Percentiles rank a stretch among this genome's conserved stretches.
phyloP scores from a whole-genome alignment of 2,888 invertebrate genomes.

The Lysandra bellargus region DNA sequence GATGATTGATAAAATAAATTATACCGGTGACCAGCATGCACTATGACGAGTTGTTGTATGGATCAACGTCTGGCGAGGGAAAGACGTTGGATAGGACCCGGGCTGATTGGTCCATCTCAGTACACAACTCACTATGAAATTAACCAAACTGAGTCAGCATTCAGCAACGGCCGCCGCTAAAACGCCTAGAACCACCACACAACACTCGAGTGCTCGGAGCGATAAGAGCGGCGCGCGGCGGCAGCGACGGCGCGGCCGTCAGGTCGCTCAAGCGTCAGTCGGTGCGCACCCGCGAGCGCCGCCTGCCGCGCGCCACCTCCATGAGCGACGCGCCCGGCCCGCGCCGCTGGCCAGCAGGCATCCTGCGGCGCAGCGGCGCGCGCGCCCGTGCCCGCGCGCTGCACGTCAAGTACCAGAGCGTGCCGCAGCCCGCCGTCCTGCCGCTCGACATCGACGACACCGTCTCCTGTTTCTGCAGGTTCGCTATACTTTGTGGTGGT shows the following conservation, averaged over 20 bases:
- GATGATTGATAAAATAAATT: no score
- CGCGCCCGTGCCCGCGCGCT: slow-evolving; percentile 62
- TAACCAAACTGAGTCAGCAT: neutral
- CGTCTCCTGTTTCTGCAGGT: slow-evolving; percentile 92
- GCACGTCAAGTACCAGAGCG: slow-evolving; percentile 70
- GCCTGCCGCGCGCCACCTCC: slow-evolving; percentile 42
- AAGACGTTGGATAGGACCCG: neutral
- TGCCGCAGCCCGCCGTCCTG: slow-evolving; percentile 54
- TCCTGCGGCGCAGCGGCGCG: slow-evolving; percentile 65
- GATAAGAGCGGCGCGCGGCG: slow-evolving; percentile 48
- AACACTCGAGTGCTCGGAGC: neutral
- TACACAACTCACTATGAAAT: neutral
- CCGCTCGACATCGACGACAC: slow-evolving; percentile 85
- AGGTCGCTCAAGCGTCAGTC: slow-evolving; percentile 24
- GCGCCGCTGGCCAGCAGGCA: slow-evolving; percentile 64
- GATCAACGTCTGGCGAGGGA: neutral
- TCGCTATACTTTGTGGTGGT: slow-evolving; percentile 47
- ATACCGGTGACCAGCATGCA: no score
- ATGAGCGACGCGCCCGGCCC: slow-evolving; percentile 53
- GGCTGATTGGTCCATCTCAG: no score
- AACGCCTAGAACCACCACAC: neutral
- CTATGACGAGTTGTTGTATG: no score
- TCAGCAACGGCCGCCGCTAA: neutral
- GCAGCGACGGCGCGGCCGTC: slow-evolving; percentile 46
- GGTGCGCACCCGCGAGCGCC: slow-evolving; percentile 42